Evolutionary conservation across 2,797 vertebrate genomes (phyloP).

Genomic region (Hapalemur alaotrensis): DNA sequence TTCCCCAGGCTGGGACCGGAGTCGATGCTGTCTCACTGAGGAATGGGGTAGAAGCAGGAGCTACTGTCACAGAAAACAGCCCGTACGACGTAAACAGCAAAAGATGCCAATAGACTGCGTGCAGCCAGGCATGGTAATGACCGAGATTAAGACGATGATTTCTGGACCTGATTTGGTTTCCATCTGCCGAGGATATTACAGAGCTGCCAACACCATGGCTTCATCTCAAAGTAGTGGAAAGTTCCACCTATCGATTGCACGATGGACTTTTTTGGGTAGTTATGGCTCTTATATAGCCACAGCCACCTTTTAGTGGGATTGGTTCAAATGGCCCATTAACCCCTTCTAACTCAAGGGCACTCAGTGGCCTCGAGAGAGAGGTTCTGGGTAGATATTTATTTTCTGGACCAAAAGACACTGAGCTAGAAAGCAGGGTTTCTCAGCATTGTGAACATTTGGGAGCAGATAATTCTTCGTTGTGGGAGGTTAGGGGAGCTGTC

Average conservation of each 20-base stretch:
- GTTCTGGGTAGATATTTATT: background rate
- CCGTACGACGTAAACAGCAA: background rate
- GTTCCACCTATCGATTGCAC: background rate
- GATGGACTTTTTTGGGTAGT: background rate
- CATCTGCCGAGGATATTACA: background rate
- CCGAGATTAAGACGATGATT: background rate
- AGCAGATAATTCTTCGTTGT: rapidly evolving
- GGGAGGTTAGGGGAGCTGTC: rapidly evolving
- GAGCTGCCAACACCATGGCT: background rate
- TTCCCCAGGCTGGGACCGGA: background rate
- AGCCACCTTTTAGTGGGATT: no score
- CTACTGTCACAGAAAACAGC: background rate
- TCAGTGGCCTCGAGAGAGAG: background rate
- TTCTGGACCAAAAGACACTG: background rate
- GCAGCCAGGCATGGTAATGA: background rate
- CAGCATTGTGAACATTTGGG: rapidly evolving
- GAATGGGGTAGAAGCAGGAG: background rate
- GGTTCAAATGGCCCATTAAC: background rate
- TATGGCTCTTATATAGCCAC: background rate
- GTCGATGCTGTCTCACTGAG: background rate
- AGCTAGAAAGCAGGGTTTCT: background rate
- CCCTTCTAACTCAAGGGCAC: background rate
- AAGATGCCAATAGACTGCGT: background rate
- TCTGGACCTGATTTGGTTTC: background rate
- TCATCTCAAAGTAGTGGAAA: background rate